These are phyloP conservation scores for Melanotaenia pygmaea DNA, from an alignment of 2,797 vertebrate species.

Conservation along the genomic window DNA sequence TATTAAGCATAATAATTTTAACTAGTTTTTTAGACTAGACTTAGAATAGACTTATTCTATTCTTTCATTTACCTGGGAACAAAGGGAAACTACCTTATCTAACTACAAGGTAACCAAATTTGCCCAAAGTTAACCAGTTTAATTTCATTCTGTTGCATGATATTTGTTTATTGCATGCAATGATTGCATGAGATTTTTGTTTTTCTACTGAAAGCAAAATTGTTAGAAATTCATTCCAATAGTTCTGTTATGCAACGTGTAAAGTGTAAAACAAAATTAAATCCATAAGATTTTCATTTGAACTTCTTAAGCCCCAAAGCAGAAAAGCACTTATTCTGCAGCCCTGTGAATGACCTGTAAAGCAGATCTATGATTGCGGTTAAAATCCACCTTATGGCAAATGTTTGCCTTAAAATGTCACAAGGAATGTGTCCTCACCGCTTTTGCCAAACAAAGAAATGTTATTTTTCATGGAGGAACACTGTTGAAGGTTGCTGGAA, in stretches of 20 bases:
- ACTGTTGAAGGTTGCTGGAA: slow-evolving; percentile 16
- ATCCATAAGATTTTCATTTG: neutral
- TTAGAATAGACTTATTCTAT: neutral
- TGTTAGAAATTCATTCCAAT: neutral
- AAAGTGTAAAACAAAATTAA: neutral
- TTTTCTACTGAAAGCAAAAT: neutral
- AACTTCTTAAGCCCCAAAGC: neutral
- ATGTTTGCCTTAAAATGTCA: neutral
- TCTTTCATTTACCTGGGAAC: neutral
- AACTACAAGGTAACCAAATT: neutral
- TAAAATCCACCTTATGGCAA: neutral
- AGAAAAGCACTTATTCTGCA: neutral
- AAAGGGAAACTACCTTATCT: neutral
- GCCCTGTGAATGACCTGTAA: neutral
- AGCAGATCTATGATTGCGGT: neutral
- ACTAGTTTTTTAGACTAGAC: too few species aligned
- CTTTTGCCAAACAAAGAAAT: neutral
- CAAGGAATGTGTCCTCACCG: neutral
- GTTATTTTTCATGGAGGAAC: slow-evolving; percentile 8
- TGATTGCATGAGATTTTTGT: neutral
- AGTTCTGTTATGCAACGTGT: neutral
- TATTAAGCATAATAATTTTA: neutral
- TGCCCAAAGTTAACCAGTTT: neutral
- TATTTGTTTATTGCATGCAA: neutral
- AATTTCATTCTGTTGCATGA: neutral